Conservation (phyloP, 1,140 invertebrate species). For the Heliconius hewitsoni region DNA sequence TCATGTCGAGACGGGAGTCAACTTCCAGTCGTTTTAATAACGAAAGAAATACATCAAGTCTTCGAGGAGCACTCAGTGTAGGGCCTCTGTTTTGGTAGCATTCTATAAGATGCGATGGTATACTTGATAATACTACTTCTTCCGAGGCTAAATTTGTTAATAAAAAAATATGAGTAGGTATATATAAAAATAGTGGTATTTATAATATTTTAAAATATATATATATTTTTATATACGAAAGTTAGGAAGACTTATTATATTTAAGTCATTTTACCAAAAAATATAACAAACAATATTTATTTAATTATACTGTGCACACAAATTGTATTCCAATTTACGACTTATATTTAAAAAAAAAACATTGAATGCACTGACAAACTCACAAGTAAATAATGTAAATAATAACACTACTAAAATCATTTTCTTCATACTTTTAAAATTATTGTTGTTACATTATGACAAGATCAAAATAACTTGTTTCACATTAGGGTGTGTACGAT, state of each 20-base stretch:
- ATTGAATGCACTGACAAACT: slow-evolving; percentile 4
- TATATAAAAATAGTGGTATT: too few species aligned
- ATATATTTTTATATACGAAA: too few species aligned
- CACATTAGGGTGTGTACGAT: slow-evolving; percentile 23
- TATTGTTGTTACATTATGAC: slow-evolving; percentile 35
- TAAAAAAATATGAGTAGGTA: background rate
- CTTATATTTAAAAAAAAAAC: background rate
- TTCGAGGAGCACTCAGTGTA: slow-evolving; percentile 68
- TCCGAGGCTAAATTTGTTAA: slow-evolving; percentile 39
- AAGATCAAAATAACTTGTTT: slow-evolving; percentile 34
- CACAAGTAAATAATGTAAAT: slow-evolving; percentile 22
- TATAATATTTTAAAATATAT: too few species aligned
- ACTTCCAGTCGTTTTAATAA: slow-evolving; percentile 81
- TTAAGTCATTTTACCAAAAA: too few species aligned
- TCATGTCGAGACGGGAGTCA: slow-evolving; percentile 73
- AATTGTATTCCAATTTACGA: background rate
- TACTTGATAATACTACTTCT: slow-evolving; percentile 60
- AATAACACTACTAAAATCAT: slow-evolving; percentile 37
- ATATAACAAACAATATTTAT: background rate
- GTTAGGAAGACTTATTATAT: too few species aligned
- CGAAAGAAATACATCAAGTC: slow-evolving; percentile 80
- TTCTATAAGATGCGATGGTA: slow-evolving; percentile 76
- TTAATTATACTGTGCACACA: background rate
- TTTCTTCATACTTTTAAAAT: slow-evolving; percentile 39
- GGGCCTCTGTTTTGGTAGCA: slow-evolving; percentile 79